Conservation (phyloP, 2,113 vertebrate genomes). For the Corynorhinus townsendii region DNA sequence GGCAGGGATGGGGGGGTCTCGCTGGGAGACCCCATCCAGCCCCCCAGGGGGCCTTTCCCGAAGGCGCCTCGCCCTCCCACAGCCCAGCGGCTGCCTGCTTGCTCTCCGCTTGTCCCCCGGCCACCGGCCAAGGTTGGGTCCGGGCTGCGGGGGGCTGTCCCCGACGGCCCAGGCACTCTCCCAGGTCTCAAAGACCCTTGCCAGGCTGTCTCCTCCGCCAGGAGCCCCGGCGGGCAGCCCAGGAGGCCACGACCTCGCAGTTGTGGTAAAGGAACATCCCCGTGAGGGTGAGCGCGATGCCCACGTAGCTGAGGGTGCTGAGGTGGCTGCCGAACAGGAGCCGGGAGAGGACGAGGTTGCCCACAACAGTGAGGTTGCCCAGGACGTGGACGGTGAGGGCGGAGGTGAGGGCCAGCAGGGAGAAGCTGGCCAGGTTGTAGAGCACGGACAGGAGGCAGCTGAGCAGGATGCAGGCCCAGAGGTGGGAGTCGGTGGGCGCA, state of each 20-base stretch:
- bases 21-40: neutral
- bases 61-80: neutral
- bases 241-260: conserved; percentile 85
- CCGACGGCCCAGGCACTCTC: neutral
- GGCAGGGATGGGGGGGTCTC: neutral
- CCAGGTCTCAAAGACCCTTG: conserved; percentile 55
- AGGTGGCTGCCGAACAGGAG: conserved; percentile 90
- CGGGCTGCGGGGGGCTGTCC: neutral
- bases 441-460: conserved; percentile 95
- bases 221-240: conserved; percentile 76
- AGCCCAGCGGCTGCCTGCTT: neutral
- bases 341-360: conserved; percentile 92
- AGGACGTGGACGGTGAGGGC: conserved; percentile 96
- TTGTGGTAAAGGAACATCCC: conserved; percentile 97
- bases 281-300: conserved; percentile 88
- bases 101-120: neutral
- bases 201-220: neutral
- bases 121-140: neutral
- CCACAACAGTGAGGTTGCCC: conserved; percentile 93
- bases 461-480: conserved; percentile 93
- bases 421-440: conserved; percentile 96
- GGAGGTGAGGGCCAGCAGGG: conserved; percentile 93
- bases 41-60: neutral
- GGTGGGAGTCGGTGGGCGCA: conserved; percentile 80
- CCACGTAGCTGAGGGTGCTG: conserved; percentile 89